Percentiles rank a stretch among this genome's conserved stretches.
Conservation (phyloP, 2,113 vertebrate species). For the Microcebus tavaratra region DNA sequence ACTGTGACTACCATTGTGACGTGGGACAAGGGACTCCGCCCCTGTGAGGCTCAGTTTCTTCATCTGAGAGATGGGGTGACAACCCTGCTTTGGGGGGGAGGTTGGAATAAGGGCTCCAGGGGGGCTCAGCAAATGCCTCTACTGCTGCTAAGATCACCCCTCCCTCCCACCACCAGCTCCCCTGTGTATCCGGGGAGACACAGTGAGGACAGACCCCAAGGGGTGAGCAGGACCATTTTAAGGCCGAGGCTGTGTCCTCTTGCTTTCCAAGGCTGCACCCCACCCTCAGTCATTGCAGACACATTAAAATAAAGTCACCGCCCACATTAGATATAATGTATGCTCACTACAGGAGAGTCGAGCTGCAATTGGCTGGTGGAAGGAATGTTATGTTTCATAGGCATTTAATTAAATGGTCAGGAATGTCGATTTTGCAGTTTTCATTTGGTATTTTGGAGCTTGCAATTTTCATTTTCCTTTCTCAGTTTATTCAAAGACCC, state of each 20-base stretch:
- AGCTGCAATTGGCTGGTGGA: neutral
- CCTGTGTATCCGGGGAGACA: neutral
- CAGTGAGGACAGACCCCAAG: neutral
- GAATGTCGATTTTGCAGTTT: neutral
- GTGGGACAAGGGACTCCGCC: conserved; percentile 63
- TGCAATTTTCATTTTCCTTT: neutral
- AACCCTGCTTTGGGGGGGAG: conserved; percentile 26
- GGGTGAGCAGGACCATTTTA: neutral
- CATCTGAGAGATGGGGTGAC: conserved; percentile 44
- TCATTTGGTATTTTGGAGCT: neutral
- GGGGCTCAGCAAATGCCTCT: neutral
- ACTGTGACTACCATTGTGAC: conserved; percentile 44
- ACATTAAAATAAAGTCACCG: neutral
- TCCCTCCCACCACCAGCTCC: neutral
- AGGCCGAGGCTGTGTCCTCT: neutral
- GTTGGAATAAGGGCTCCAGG: neutral
- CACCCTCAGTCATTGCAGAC: neutral
- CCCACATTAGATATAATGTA: neutral
- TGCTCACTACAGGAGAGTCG: neutral
- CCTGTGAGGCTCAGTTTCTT: conserved; percentile 68
- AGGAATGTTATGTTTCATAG: neutral
- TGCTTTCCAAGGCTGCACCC: neutral
- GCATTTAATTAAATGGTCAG: neutral
- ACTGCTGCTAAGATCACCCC: rapidly evolving
- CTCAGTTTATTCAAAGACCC: neutral